phyloP scores from a whole-genome alignment of 2,888 invertebrate species.

The Drosophila demipolita region DNA sequence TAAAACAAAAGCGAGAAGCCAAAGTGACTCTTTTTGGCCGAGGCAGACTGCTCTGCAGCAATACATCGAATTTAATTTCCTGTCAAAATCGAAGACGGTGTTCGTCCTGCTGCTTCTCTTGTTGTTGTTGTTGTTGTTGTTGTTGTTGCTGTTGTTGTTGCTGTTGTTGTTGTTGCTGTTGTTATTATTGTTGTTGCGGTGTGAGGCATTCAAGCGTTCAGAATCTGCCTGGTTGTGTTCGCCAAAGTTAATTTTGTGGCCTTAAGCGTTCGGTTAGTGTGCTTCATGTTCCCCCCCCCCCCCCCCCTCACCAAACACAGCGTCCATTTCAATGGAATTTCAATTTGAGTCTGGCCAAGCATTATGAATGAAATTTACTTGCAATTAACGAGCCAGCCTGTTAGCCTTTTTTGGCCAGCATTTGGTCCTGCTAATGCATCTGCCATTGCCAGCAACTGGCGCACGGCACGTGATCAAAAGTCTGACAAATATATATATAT shows the following conservation, averaged over 20 bases:
- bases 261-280: constrained; percentile 47
- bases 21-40: constrained; percentile 37
- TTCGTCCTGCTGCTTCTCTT: constrained; percentile 14
- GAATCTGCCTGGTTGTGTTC: constrained; percentile 52
- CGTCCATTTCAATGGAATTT: constrained; percentile 67
- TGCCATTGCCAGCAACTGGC: constrained; percentile 73
- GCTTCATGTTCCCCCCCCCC: constrained; percentile 7
- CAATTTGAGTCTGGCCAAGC: constrained; percentile 45
- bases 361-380: constrained; percentile 71
- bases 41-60: constrained; percentile 41
- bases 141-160: constrained; percentile 11
- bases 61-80: constrained; percentile 83
- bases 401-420: not conserved
- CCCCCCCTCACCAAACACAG: not conserved
- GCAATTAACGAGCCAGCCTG: constrained; percentile 58
- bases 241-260: constrained; percentile 79
- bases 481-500: constrained; percentile 27
- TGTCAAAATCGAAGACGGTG: constrained; percentile 77
- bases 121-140: constrained; percentile 22
- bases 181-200: constrained; percentile 45
- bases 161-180: constrained; percentile 29
- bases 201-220: constrained; percentile 71
- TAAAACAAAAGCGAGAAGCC: constrained; percentile 61
- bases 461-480: constrained; percentile 77
- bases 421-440: constrained; percentile 27